Evolutionary conservation across 2,113 vertebrate genomes (phyloP).

Genomic region (Salvelinus namaycush): DNA sequence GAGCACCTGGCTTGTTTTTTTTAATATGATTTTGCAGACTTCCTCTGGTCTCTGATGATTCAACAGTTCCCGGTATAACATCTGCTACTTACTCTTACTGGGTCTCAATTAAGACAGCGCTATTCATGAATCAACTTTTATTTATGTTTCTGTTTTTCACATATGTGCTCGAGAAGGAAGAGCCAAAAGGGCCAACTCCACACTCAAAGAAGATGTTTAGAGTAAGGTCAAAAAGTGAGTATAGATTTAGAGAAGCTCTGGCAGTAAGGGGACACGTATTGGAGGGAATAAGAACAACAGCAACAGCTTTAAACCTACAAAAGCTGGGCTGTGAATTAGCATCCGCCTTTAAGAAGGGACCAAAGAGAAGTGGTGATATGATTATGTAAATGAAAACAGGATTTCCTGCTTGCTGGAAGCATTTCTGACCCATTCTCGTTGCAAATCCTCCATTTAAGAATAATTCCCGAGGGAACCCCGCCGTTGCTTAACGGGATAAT

Average conservation of each 20-base stretch:
- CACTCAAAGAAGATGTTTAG: slow-evolving; percentile 52
- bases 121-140: slow-evolving; percentile 60
- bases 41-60: slow-evolving; percentile 73
- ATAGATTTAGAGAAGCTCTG: slow-evolving; percentile 47
- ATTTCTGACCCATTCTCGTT: slow-evolving; percentile 73
- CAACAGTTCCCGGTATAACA: slow-evolving; percentile 77
- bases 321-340: slow-evolving; percentile 33
- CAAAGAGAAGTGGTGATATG: slow-evolving; percentile 68
- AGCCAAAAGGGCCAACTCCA: slow-evolving; percentile 51
- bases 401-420: slow-evolving; percentile 76
- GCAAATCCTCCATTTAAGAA: slow-evolving; percentile 79
- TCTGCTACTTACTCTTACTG: slow-evolving; percentile 78
- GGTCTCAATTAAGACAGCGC: slow-evolving; percentile 77
- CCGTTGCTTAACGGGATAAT: slow-evolving; percentile 79
- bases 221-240: slow-evolving; percentile 45
- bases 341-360: slow-evolving; percentile 47
- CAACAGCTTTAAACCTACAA: slow-evolving; percentile 51
- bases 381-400: slow-evolving; percentile 80
- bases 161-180: slow-evolving; percentile 30
- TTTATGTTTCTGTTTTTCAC: slow-evolving; percentile 59
- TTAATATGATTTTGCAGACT: slow-evolving; percentile 63
- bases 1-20: slow-evolving; percentile 72
- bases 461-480: slow-evolving; percentile 70
- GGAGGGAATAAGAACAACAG: slow-evolving; percentile 23
- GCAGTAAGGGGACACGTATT: slow-evolving; percentile 14